Evolutionary conservation across 1,140 invertebrate species (phyloP).

Genomic region (Drosophila dunni): DNA sequence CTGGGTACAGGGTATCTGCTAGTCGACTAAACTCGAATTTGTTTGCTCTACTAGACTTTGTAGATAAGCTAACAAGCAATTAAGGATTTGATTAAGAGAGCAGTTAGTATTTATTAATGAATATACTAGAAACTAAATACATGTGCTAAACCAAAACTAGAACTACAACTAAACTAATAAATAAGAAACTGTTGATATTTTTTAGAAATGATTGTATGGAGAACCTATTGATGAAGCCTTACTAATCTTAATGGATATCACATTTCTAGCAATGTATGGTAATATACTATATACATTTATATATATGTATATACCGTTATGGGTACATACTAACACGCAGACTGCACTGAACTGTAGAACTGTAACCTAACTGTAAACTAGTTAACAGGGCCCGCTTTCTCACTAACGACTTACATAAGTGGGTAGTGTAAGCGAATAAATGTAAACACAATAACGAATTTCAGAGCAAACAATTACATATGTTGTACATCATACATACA

Average conservation of each 20-base stretch:
- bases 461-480: slow-evolving; percentile 27
- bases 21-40: neutral
- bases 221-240: slow-evolving; percentile 61
- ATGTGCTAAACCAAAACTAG: slow-evolving; percentile 5
- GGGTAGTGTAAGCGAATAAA: slow-evolving; percentile 17
- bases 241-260: slow-evolving; percentile 64
- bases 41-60: neutral
- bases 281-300: slow-evolving; percentile 14
- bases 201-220: slow-evolving; percentile 52
- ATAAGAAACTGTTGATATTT: slow-evolving; percentile 43
- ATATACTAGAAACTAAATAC: slow-evolving; percentile 14
- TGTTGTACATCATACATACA: neutral
- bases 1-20: slow-evolving; percentile 9
- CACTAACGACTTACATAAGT: neutral
- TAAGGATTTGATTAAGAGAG: neutral
- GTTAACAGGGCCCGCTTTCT: slow-evolving; percentile 39
- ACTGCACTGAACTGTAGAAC: slow-evolving; percentile 45
- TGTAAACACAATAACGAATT: slow-evolving; percentile 32
- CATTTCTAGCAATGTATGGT: slow-evolving; percentile 45
- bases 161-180: neutral
- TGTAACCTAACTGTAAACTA: slow-evolving; percentile 27
- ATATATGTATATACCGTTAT: slow-evolving; percentile 37
- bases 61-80: slow-evolving; percentile 4
- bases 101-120: slow-evolving; percentile 11
- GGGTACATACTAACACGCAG: slow-evolving; percentile 43